Evolutionary conservation across 2,888 invertebrate species (phyloP), one percentile per base, ranked within the genome.

Genomic region (Rhimphoctona megacephalus): DNA sequence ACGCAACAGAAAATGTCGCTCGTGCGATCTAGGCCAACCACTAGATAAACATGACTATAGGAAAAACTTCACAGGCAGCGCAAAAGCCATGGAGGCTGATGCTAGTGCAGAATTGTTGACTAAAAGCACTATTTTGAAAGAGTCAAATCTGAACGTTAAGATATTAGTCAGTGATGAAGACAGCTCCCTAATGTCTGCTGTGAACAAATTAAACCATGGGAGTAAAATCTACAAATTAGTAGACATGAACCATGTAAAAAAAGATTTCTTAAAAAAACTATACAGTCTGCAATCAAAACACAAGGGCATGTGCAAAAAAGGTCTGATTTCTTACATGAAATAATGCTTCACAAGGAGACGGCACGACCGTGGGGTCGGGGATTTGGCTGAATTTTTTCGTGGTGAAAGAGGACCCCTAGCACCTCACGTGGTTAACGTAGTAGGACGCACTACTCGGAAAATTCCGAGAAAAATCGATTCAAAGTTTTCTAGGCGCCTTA

Each of bases 91-190:
- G 89, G 87, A 89, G 61, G 80, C 89, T 72, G 73, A 87, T 81
- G 77, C 84, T 25, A 85, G 87, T 92, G 97, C 69, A 79, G 67
- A 49, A 54, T 46, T 79, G 69, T 69, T 67, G 36, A 79, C 67
- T 25, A 43, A 85, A 22, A 91, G 89, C 74, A 46, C 1, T n/a
- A 89, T 90, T 74, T 70, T 91, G 14, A 84, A 89, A 85, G 89
- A 90, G 77, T 52, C 67, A 25, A 81, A 82, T 19, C 46, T 90
- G 14, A 61, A 88, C 54, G 89, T 90, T 8, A 66, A 87, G 36
- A 88, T 88, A 11, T 19, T 92, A 0, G 85, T 90, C 30, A 90
- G 89, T 4, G 90, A 91, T 87, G 90, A 91, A 67, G 90, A 91
- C 80, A 87, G 87, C 39, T 89, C 89, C 2, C 90, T 85, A 30